phyloP scores from a whole-genome alignment of 2,113 vertebrate genomes.

The Pterocles orientalis region DNA sequence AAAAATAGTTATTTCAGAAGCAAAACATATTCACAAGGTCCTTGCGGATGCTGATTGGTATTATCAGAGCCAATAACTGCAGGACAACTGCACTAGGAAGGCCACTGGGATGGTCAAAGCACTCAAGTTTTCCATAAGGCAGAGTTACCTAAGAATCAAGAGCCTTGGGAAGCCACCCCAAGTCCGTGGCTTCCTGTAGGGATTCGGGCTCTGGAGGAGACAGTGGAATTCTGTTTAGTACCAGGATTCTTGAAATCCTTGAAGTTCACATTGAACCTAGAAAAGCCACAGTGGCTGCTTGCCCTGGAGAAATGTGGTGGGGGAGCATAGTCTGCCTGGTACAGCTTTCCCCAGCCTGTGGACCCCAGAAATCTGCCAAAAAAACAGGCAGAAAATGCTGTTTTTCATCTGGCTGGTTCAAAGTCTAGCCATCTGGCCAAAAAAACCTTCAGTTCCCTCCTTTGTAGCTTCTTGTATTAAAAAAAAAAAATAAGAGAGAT shows the following conservation, averaged over 20 bases:
- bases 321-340: neutral
- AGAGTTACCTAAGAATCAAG: neutral
- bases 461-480: neutral
- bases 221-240: neutral
- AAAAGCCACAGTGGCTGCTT: neutral
- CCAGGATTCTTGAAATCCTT: neutral
- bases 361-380: conserved; percentile 21
- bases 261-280: neutral
- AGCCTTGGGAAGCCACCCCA: neutral
- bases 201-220: neutral
- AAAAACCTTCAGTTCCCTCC: neutral
- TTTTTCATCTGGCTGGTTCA: conserved; percentile 30
- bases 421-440: conserved; percentile 32
- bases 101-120: neutral
- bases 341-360: neutral
- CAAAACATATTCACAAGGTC: neutral
- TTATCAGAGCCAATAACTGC: neutral
- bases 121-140: neutral
- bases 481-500: neutral
- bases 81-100: neutral
- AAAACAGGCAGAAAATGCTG: neutral
- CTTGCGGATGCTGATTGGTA: neutral
- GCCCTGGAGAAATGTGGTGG: neutral
- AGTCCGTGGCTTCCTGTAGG: neutral
- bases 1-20: neutral